These are phyloP conservation scores for Cairina moschata DNA, from an alignment of 2,113 vertebrate species.

Conservation along the genomic window DNA sequence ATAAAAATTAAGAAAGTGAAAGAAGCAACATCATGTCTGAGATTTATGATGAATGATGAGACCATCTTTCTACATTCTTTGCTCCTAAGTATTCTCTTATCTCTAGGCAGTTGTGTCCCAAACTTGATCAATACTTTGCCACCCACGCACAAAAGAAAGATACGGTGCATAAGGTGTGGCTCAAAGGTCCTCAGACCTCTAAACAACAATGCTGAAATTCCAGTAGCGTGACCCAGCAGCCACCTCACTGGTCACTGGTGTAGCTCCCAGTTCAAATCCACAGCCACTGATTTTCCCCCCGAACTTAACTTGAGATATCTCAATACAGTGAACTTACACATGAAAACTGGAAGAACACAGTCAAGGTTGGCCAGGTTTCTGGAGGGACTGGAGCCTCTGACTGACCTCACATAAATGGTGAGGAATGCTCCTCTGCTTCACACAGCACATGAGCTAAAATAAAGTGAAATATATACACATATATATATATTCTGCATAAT, in stretches of 20 bases:
- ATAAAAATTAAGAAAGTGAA: not conserved
- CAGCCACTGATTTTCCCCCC: not conserved
- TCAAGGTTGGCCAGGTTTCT: not conserved
- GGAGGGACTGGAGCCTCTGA: not conserved
- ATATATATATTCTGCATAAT: not conserved
- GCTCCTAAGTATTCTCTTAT: not conserved
- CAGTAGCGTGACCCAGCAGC: not conserved
- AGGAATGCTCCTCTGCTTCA: not conserved
- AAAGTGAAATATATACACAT: not conserved
- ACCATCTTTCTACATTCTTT: not conserved
- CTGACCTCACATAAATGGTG: not conserved
- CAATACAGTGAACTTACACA: rapidly evolving
- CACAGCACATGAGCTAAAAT: not conserved
- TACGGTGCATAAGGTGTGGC: not conserved
- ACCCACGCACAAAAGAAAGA: not conserved
- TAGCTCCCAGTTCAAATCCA: not conserved
- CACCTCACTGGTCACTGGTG: not conserved
- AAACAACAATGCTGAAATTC: not conserved
- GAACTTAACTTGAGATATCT: rapidly evolving
- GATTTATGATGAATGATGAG: not conserved
- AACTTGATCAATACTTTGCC: not conserved
- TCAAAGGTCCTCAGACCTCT: not conserved
- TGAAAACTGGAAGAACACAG: not conserved
- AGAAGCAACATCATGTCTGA: not conserved
- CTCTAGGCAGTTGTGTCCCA: not conserved